These are phyloP conservation scores for Hyposoter didymator DNA, from an alignment of 2,888 invertebrate genomes.

Conservation along the genomic window DNA sequence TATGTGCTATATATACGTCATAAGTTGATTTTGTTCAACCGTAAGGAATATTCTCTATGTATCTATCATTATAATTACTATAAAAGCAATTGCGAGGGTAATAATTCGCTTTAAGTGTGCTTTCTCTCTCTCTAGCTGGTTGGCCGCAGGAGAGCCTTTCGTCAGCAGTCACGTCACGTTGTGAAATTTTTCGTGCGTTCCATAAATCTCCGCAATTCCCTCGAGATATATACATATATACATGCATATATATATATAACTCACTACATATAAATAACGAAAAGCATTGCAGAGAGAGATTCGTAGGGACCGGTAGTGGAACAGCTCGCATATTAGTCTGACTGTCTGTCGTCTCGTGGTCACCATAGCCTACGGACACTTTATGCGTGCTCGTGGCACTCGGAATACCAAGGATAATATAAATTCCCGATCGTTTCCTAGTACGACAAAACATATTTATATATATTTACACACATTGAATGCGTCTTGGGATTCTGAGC, in stretches of 20 bases:
- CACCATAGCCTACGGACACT: constrained; percentile 61
- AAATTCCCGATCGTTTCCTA: constrained; percentile 73
- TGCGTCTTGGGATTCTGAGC: constrained; percentile 11
- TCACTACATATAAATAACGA: constrained; percentile 24
- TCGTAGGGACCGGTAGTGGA: constrained; percentile 45
- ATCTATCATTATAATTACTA: constrained; percentile 64
- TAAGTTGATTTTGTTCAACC: constrained; percentile 51
- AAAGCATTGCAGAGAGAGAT: constrained; percentile 43
- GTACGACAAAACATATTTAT: constrained; percentile 73
- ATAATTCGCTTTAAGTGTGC: constrained; percentile 70
- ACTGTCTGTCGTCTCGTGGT: constrained; percentile 44
- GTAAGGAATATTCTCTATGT: constrained; percentile 38
- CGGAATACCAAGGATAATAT: constrained; percentile 68
- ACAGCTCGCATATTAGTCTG: constrained; percentile 42
- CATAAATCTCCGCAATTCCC: constrained; percentile 65
- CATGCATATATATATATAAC: constrained; percentile 13
- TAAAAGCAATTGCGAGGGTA: constrained; percentile 69
- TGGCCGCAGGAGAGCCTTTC: constrained; percentile 70
- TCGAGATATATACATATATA: constrained; percentile 47
- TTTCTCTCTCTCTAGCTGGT: constrained; percentile 55
- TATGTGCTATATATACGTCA: constrained; percentile 8
- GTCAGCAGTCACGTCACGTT: constrained; percentile 69
- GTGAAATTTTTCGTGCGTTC: constrained; percentile 72
- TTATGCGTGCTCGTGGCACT: constrained; percentile 47
- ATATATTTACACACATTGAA: constrained; percentile 3